These are phyloP conservation scores for Hippocampus comes DNA, from an alignment of 2,113 vertebrate genomes.

Conservation along the genomic window DNA sequence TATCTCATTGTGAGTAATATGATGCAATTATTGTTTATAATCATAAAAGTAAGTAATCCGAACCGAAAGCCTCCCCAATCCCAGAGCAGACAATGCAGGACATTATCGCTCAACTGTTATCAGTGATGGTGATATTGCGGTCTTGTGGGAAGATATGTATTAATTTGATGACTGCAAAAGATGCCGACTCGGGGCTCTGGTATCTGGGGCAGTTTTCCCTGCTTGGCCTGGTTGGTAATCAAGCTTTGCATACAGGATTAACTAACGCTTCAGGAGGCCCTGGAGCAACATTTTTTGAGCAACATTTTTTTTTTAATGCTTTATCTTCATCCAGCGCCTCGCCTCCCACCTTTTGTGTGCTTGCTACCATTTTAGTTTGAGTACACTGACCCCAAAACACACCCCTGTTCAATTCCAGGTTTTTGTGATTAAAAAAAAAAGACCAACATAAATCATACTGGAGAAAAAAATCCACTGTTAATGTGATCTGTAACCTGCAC, in stretches of 20 bases:
- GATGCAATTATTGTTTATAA: neutral
- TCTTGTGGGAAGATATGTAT: slow-evolving; percentile 2
- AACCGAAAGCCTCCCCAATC: neutral
- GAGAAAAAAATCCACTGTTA: too few relatives aligned
- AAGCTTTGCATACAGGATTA: slow-evolving; percentile 7
- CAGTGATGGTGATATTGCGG: slow-evolving; percentile 3
- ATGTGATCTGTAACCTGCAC: too few relatives aligned
- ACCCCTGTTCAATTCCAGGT: neutral
- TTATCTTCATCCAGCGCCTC: neutral
- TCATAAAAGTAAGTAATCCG: slow-evolving; percentile 3
- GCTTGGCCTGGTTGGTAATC: slow-evolving; percentile 3
- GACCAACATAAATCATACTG: too few relatives aligned
- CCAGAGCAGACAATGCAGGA: neutral
- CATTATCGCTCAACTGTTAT: neutral
- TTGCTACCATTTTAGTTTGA: neutral
- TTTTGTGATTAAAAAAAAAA: neutral
- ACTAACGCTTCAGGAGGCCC: slow-evolving; percentile 3
- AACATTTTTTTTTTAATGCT: neutral
- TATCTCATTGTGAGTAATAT: neutral
- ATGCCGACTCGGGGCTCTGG: neutral
- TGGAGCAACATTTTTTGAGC: neutral
- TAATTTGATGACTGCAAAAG: slow-evolving; percentile 1
- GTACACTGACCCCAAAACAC: neutral
- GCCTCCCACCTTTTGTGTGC: slow-evolving; percentile 1
- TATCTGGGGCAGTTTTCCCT: slow-evolving; percentile 4